Percentiles rank a stretch among this genome's conserved stretches.
Evolutionary conservation across 2,888 invertebrate genomes (phyloP).

Genomic region (Chorisops tibialis): DNA sequence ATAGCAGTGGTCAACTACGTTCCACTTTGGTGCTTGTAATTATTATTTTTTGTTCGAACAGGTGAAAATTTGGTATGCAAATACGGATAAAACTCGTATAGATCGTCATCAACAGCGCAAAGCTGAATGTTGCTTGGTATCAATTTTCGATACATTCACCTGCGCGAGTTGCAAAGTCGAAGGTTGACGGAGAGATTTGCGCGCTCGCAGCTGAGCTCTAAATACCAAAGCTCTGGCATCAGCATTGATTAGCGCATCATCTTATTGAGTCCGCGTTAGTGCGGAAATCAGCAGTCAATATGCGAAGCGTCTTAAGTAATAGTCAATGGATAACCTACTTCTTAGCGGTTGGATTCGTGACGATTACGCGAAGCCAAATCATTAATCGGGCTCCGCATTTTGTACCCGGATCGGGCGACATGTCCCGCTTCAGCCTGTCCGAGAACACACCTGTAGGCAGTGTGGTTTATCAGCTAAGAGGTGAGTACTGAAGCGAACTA

Average conservation of each 20-base stretch:
- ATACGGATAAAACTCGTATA: not conserved
- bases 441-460: conserved; percentile 74
- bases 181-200: not conserved
- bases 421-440: conserved; percentile 69
- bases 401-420: conserved; percentile 69
- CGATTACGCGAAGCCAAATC: conserved; percentile 52
- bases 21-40: conserved; percentile 19
- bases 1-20: conserved; percentile 4
- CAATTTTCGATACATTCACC: not conserved
- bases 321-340: conserved; percentile 25
- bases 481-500: conserved; percentile 51
- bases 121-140: not conserved
- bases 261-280: not conserved
- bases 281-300: not conserved
- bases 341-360: not conserved
- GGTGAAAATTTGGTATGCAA: conserved; percentile 13
- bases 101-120: no score
- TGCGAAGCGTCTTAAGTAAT: conserved; percentile 7
- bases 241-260: conserved; percentile 1
- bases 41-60: not conserved
- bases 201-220: conserved; percentile 1
- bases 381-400: conserved; percentile 73
- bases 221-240: not conserved
- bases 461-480: conserved; percentile 72
- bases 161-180: not conserved